phyloP scores from a whole-genome alignment of 2,888 invertebrate genomes.

The Limnephilus marmoratus region DNA sequence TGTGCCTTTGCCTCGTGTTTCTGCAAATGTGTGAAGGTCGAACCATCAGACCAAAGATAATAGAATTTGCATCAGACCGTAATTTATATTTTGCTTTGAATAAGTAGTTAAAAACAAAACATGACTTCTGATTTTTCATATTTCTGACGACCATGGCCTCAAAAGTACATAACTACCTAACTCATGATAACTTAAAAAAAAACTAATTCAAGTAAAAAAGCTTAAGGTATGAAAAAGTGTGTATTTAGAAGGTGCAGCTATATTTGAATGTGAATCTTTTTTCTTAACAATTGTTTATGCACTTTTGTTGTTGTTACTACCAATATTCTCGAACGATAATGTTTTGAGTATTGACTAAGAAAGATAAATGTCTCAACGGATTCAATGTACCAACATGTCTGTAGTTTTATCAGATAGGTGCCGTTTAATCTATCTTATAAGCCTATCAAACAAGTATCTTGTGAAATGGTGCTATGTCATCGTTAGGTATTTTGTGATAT shows the following conservation, averaged over 20 bases:
- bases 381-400: background rate
- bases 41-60: background rate
- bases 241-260: background rate
- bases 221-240: too few species aligned
- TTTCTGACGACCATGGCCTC: background rate
- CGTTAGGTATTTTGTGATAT: background rate
- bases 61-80: background rate
- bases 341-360: background rate
- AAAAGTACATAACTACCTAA: background rate
- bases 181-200: too few species aligned
- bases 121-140: background rate
- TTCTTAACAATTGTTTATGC: too few species aligned
- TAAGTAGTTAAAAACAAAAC: background rate
- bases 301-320: too few species aligned
- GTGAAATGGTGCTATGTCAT: background rate
- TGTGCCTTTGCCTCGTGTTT: background rate
- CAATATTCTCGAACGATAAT: background rate
- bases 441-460: background rate
- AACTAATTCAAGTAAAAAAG: too few species aligned
- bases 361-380: background rate
- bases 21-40: background rate
- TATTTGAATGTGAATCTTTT: too few species aligned
- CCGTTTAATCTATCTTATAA: background rate
- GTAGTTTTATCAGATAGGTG: background rate
- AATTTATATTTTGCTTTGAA: background rate